Conservation (phyloP, 2,113 vertebrate species). For the Actenoides hombroni region DNA sequence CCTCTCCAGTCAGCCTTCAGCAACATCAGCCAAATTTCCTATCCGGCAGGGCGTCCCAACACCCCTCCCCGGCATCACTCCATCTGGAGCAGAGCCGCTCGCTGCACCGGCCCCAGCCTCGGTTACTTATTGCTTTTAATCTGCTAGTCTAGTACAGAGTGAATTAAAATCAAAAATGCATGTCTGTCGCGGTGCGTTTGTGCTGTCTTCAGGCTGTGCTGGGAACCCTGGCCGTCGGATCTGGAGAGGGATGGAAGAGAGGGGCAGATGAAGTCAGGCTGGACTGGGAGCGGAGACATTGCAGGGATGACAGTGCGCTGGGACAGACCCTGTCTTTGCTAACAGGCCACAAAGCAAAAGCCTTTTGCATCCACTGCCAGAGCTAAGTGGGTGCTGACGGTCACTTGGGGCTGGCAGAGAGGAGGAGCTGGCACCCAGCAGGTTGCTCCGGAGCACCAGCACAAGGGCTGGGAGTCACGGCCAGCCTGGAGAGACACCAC, state of each 20-base stretch:
- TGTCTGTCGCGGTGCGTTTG: not conserved
- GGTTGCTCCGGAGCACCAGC: not conserved
- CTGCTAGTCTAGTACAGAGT: constrained; percentile 38
- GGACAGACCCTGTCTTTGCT: not conserved
- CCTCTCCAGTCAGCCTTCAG: not conserved
- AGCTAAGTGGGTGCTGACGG: not conserved
- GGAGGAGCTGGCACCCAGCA: not conserved
- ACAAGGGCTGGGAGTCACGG: not conserved
- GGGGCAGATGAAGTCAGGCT: not conserved
- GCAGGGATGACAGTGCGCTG: not conserved
- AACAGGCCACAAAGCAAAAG: not conserved
- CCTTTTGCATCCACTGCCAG: fast-evolving
- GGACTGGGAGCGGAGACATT: not conserved
- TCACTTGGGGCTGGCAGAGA: not conserved
- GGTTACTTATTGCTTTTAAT: constrained; percentile 28
- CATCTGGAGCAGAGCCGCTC: not conserved
- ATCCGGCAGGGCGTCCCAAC: not conserved
- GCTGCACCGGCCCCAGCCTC: not conserved
- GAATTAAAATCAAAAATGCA: constrained; percentile 17
- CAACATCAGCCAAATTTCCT: not conserved
- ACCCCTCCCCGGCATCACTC: not conserved
- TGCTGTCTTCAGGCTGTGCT: not conserved
- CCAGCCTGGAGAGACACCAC: fast-evolving
- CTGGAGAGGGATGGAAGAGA: constrained; percentile 39
- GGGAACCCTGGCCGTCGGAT: not conserved